phyloP scores from a whole-genome alignment of 2,888 invertebrate species.

The Polydrusus tereticollis region DNA sequence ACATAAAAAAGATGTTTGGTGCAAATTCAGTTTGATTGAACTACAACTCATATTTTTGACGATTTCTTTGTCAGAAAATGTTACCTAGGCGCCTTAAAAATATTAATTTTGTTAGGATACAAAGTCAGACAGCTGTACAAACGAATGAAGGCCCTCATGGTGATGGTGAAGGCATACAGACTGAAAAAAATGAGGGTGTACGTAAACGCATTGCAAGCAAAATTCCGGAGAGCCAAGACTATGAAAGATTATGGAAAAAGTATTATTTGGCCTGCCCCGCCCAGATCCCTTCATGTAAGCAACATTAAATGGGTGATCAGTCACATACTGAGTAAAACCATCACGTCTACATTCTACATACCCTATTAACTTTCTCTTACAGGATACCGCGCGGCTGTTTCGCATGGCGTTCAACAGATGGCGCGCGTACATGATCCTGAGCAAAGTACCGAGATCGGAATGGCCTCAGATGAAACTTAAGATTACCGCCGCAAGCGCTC shows the following conservation, averaged over 20 bases:
- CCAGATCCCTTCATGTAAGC: slow-evolving; percentile 65
- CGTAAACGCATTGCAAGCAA: slow-evolving; percentile 73
- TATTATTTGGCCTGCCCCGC: slow-evolving; percentile 85
- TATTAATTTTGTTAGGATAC: slow-evolving; percentile 60
- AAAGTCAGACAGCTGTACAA: slow-evolving; percentile 80
- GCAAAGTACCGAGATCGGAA: slow-evolving; percentile 82
- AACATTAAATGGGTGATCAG: no score
- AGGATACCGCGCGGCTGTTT: slow-evolving; percentile 71
- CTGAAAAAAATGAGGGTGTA: slow-evolving; percentile 83
- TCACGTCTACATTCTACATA: no score
- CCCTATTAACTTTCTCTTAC: no score
- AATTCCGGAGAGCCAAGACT: slow-evolving; percentile 76
- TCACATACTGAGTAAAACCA: no score
- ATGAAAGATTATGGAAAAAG: slow-evolving; percentile 83
- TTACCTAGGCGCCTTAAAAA: neutral
- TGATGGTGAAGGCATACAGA: slow-evolving; percentile 86
- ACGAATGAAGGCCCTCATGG: slow-evolving; percentile 86
- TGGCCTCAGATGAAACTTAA: slow-evolving; percentile 91
- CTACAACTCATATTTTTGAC: no score
- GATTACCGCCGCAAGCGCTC: slow-evolving; percentile 80
- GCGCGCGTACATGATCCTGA: slow-evolving; percentile 90
- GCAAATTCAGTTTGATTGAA: no score
- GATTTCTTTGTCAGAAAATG: neutral
- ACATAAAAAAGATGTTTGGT: no score
- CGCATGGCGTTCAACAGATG: slow-evolving; percentile 81